Conservation (phyloP, 2,888 invertebrate species). For the Drosophila ustulata region DNA sequence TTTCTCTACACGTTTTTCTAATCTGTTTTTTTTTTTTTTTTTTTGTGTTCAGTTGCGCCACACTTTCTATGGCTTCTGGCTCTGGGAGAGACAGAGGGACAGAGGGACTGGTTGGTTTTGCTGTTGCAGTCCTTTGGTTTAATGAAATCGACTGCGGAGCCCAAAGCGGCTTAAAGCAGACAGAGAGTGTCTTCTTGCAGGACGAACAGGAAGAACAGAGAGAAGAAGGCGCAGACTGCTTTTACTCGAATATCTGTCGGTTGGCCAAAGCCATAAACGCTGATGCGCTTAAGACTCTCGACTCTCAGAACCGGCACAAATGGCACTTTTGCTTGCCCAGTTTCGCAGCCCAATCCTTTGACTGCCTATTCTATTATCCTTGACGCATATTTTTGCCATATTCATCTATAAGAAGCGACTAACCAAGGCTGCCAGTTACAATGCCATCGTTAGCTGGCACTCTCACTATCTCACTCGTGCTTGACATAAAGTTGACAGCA, state of each 20-base stretch:
- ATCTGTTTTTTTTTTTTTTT: background rate
- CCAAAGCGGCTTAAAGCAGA: slow-evolving; percentile 43
- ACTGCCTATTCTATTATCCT: slow-evolving; percentile 29
- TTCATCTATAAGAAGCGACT: slow-evolving; percentile 2
- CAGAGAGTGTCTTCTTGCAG: background rate
- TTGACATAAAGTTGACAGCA: slow-evolving; percentile 49
- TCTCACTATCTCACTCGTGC: background rate
- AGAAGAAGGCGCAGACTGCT: background rate
- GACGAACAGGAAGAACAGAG: background rate
- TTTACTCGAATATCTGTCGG: slow-evolving; percentile 8
- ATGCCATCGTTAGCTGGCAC: background rate
- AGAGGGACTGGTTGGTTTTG: background rate
- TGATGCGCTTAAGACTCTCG: slow-evolving; percentile 45
- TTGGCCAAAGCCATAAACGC: slow-evolving; percentile 39
- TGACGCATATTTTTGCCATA: slow-evolving; percentile 33
- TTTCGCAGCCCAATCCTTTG: slow-evolving; percentile 15
- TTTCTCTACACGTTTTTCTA: background rate
- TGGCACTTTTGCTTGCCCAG: slow-evolving; percentile 1
- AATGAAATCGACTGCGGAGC: slow-evolving; percentile 7
- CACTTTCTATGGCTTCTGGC: background rate
- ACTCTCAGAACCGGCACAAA: slow-evolving; percentile 18
- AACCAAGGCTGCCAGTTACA: slow-evolving; percentile 2
- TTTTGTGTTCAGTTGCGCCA: background rate
- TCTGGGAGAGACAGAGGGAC: too few species aligned
- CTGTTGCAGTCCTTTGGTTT: slow-evolving; percentile 3